These are phyloP conservation scores for Tor tambroides DNA, from an alignment of 2,113 vertebrate genomes.

Conservation along the genomic window DNA sequence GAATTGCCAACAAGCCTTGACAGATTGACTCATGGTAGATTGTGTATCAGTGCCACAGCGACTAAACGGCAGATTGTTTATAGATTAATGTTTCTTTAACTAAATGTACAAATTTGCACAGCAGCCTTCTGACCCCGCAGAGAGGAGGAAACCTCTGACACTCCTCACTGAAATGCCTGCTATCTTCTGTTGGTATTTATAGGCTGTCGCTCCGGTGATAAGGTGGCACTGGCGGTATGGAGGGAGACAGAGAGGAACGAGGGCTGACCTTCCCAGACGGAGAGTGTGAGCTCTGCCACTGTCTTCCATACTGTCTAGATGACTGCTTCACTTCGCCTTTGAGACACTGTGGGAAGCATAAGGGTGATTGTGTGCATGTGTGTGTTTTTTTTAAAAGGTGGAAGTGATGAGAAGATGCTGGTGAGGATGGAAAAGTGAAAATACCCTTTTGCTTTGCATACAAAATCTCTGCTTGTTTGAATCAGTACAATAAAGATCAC, in stretches of 20 bases:
- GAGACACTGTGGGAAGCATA: background rate
- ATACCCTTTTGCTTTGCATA: background rate
- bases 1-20: conserved; percentile 27
- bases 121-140: conserved; percentile 33
- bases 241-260: conserved; percentile 12
- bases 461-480: background rate
- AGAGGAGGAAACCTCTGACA: conserved; percentile 17
- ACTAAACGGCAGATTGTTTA: conserved; percentile 2
- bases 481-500: conserved; percentile 44
- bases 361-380: background rate
- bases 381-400: background rate
- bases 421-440: background rate
- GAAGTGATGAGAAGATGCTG: background rate
- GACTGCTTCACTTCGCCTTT: background rate
- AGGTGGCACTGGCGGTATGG: conserved; percentile 11
- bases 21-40: conserved; percentile 28
- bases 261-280: conserved; percentile 16
- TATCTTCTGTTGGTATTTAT: conserved; percentile 46
- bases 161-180: conserved; percentile 36
- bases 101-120: background rate
- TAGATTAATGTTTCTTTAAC: background rate
- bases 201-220: conserved; percentile 30
- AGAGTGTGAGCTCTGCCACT: conserved; percentile 4
- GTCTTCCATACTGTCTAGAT: background rate
- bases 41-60: conserved; percentile 17